Evolutionary conservation across 1,140 invertebrate species (phyloP), one percentile per base, ranked within the genome.

Genomic region (Leptinotarsa defecta): DNA sequence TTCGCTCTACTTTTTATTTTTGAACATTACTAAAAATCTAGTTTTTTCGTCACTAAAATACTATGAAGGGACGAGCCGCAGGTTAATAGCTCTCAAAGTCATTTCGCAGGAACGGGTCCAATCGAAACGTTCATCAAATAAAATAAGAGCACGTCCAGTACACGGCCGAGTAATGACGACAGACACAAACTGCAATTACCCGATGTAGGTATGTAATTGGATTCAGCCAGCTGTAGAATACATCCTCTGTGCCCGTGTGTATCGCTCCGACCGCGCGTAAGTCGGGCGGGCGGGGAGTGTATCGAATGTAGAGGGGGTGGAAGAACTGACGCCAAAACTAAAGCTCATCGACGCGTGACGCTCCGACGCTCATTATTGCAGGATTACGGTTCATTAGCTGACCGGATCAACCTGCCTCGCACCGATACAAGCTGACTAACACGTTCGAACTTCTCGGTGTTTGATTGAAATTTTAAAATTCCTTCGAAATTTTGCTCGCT

Each of bases 381-480:
- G 86, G 86, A 88, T 88, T 88, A 87, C 85, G 83, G 84, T 87
- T 88, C 86, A 87, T 88, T 87, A 87, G 86, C 85, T 83, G 81
- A 79, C 79, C 81, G 82, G 80, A 82, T 80, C 80, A 83, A 78
- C 76, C 73, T 80, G 78, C 73, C 57, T 73, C 74, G 68, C 68
- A 68, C 74, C 76, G 76, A 81, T 76, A 79, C 68, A 74, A 67
- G 27, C 64, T 74, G 65, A 63, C 64, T 68, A 34, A 74, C 73
- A 74, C 63, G 63, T 65, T 27, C 13, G 68, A 48, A 49, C 20
- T 24, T 19, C 34, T 68, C 65, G 65, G 52, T 8, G 15, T 57
- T 57, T 57, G 52, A 57, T 57, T 57, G 52, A 57, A 57, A 57
- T 57, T 57, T 57, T 57, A 57, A 57, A 57, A 57, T 57, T 17